Evolutionary conservation across 2,797 vertebrate genomes (phyloP), one percentile per base, ranked within the genome.

Genomic region (Eidolon dupreanum): DNA sequence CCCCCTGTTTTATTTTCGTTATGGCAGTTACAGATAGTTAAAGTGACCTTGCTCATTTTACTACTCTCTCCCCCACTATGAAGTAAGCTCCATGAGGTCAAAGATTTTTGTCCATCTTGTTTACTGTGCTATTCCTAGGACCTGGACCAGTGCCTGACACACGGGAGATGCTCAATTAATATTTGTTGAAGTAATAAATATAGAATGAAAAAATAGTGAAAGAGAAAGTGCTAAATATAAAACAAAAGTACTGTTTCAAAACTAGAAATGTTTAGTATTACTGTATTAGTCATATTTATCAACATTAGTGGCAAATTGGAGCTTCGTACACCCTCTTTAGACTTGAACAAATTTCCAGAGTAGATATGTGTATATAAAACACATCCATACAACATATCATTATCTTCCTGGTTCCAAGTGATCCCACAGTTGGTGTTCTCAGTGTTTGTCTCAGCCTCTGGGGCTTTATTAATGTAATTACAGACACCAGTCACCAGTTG

Each of bases 391-490:
- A 97, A 86, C 77, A 10, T 90, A 63, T 96, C 93, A 95, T 96
- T 97, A 96, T 94, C 90, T 96, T 75, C 59, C 73, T 53, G 71
- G 79, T 75, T 92, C 90, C 85, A 11, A 84, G 49, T 11, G 87
- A 92, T 93, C 90, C 90, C 85, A 77, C 19, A 24, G 88, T 90
- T 92, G 93, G 38, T 85, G 63, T 90, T 79, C 81, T 77, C 19
- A 1, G 24, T 93, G 81, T 82, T 90, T 85, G 68, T 46, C 84
- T 93, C 13, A 13, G 95, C 90, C 90, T 95, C 93, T 79, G 68
- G 93, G 93, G 82, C 68, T 93, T 97, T 90, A 97, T 92, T 97
- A 88, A 82, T 84, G 46, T 97, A 97, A 97, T 97, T 94, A 97
- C 13, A 95, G 94, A 90, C 92, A 85, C 65, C 61, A 78, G 81